Evolutionary conservation across 2,113 vertebrate species (phyloP), one percentile per base, ranked within the genome.

Genomic region (Oncorhynchus kisutch): DNA sequence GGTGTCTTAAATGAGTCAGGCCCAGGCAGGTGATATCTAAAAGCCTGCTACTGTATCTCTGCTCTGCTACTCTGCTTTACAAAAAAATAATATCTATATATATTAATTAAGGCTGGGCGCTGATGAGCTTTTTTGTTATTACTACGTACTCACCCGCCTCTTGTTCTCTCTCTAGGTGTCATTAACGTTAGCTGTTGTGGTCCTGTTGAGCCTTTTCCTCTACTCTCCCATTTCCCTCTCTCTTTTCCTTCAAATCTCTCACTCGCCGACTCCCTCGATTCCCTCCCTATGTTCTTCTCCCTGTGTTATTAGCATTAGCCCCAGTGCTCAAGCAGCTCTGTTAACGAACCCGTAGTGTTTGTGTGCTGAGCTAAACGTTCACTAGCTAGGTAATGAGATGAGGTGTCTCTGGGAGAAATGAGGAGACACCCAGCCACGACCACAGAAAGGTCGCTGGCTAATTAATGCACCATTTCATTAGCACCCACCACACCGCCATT

Each of bases 391-490:
- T 87, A 84, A 87, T 75, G 74, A 85, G 80, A 67, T 1, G 60
- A 67, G 51, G 65, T 31, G 82, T 74, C 73, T 68, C 31, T n/a
- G 22, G 74, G 68, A 82, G 68, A 68, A 70, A 79, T 75, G 60
- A 84, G 72, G 74, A 20, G 59, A 62, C 68, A 54, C 12, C 27
- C 8, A n/a, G 45, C 71, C 68, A 49, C 34, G 68, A 49, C 59
- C 68, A 77, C 48, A 79, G 77, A 82, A 85, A 88, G 79, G 79
- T 87, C 60, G 0, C 18, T 18, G 34, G 76, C 71, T 80, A 78
- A 85, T 84, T 25, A 78, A 78, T 71, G 75, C 71, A 49, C 66
- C 54, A 78, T 84, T 84, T 85, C 77, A 81, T 84, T 71, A 77
- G 66, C 8, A 24, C 48, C 60, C 0, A 18, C 49, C 57, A 48